Evolutionary conservation across 2,888 invertebrate genomes (phyloP).

Genomic region (Phalangium opilio): DNA sequence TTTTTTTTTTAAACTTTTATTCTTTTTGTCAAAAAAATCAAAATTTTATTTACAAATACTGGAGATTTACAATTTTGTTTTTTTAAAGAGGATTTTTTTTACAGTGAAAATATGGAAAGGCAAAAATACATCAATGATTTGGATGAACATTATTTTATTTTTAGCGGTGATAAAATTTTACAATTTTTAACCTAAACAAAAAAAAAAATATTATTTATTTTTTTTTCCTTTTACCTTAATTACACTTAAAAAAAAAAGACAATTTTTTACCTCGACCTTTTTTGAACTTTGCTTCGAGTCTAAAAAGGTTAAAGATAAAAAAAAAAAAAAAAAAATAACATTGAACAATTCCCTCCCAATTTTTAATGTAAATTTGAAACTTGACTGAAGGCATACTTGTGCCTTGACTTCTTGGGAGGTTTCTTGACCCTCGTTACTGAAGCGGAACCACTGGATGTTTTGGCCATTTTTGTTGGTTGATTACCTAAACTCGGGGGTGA

Average conservation of each 20-base stretch:
- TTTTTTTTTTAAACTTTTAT: no score
- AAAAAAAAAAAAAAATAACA: neutral
- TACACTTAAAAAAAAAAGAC: neutral
- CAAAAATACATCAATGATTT: no score
- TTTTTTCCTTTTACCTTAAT: no score
- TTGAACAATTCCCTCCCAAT: neutral
- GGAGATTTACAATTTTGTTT: no score
- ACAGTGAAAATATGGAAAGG: no score
- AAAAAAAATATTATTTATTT: no score
- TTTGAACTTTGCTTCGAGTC: neutral
- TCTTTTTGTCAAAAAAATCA: no score
- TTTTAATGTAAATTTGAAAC: neutral
- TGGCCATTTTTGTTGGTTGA: constrained; percentile 10
- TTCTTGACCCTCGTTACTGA: constrained; percentile 10
- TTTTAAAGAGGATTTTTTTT: no score
- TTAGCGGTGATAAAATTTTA: no score
- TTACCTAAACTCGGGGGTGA: constrained; percentile 6
- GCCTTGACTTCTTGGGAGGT: constrained; percentile 12
- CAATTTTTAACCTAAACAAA: no score
- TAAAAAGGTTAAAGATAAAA: neutral
- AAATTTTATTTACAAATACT: no score
- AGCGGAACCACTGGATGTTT: constrained; percentile 1
- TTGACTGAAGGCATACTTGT: neutral
- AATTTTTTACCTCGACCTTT: neutral
- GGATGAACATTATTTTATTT: no score